These are phyloP conservation scores for Nannoperca australis DNA, from an alignment of 2,797 vertebrate genomes.

Conservation along the genomic window DNA sequence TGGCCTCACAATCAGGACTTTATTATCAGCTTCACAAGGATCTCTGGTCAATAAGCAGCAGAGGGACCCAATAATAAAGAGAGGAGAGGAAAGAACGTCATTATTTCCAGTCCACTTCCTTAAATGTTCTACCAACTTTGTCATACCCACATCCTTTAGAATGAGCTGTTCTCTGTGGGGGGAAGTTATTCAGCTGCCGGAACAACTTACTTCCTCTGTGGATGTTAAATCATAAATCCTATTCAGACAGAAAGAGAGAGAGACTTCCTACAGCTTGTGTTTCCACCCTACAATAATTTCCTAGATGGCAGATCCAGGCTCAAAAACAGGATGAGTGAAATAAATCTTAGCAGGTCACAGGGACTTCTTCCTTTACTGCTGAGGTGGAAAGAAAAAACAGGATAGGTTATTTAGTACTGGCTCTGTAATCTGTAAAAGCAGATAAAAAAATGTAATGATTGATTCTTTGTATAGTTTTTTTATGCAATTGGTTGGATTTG, in stretches of 20 bases:
- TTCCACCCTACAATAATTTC: conserved; percentile 76
- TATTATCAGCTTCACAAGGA: conserved; percentile 48
- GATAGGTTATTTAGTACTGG: neutral
- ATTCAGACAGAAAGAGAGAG: conserved; percentile 50
- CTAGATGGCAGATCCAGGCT: conserved; percentile 70
- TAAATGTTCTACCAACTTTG: conserved; percentile 37
- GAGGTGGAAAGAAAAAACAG: conserved; percentile 26
- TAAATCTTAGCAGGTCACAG: conserved; percentile 61
- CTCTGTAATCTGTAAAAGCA: neutral
- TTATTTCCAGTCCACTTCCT: conserved; percentile 58
- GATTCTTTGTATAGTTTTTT: neutral
- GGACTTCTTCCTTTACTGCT: conserved; percentile 54
- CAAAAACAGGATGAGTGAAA: conserved; percentile 83
- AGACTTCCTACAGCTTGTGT: conserved; percentile 72
- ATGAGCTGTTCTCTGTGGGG: conserved; percentile 59
- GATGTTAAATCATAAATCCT: conserved; percentile 62
- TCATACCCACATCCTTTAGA: conserved; percentile 62
- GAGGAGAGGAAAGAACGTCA: conserved; percentile 34
- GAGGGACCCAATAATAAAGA: conserved; percentile 48
- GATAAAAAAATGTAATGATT: neutral
- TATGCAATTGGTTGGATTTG: neutral
- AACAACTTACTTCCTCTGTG: conserved; percentile 81
- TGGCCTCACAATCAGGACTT: conserved; percentile 22
- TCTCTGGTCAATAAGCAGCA: conserved; percentile 56
- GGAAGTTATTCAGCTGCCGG: conserved; percentile 81